Base-by-base conservation (phyloP, 2,113 vertebrate species). In the Piaya cayana region DNA sequence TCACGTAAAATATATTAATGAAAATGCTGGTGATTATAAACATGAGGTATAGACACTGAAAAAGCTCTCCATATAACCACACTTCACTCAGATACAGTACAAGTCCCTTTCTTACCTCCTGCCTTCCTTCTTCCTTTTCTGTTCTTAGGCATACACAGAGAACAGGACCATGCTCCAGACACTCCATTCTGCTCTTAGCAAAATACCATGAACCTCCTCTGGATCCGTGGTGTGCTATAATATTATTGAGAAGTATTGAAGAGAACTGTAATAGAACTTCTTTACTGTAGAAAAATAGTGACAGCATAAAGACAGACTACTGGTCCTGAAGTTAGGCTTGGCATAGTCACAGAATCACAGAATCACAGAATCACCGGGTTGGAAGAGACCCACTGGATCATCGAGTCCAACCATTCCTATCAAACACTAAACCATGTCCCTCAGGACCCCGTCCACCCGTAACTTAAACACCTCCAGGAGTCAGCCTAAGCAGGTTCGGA, bases 161-260 rank as follows among this genome's bases (percentile, higher is more conserved):
- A 76, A 6, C 14, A 59, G 32, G 63, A 36, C 23, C 1, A 0
- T 45, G 11, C 49, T 82, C 29, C 67, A 76, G 20, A 9, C 47
- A 26, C 12, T 18, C 6, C 6, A 4, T 60, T 72, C 68, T 64
- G 22, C 36, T 47, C 53, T 72, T 39, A 25, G 15, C 0, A 0
- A 86, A 82, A 39, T 4, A 15, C 27, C n/a, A 5, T 43, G 36
- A 87, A 60, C 26, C 15, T 58, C 11, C 27, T 3, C 29, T 47
- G 71, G 6, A 27, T 17, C 9, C 1, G 0, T 34, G 10, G 0
- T 21, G 6, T 26, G 23, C 36, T 58, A 9, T 3, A 3, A 1
- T 17, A 7, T 62, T 47, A 21, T 19, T 75, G 65, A 39, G 42
- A 81, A 20, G 2, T 58, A 34, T 15, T 72, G 32, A 69, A 86